Base-by-base conservation (phyloP, 2,113 vertebrate species). In the Toxostoma redivivum region DNA sequence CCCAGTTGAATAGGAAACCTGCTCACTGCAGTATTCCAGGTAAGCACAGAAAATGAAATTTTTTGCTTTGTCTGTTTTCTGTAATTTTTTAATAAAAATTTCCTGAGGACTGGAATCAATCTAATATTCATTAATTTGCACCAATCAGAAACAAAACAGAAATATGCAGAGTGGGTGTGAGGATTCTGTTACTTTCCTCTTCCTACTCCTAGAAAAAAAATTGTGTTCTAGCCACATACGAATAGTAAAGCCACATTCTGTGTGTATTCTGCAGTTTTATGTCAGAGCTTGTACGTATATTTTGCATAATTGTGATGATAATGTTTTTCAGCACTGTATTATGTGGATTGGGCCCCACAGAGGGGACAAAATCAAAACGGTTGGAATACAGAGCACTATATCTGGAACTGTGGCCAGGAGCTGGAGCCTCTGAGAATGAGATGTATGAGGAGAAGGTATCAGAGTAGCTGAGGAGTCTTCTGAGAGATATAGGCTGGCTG, bases 21-120 rank as follows among this genome's bases (percentile, higher is more conserved):
- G 7, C 74, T 87, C 94, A 91, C 81, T 45, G 67, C 2, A 3
- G 78, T 92, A 91, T 95, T 97, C 92, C 97, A 98, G 98, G 98
- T 98, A 98, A 98, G 98, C n/a, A 89, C 11, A 66, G 51, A 86
- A 94, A 89, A 54, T 2, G 0, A 0, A 44, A 50, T 66, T 89
- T 92, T 71, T 84, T 14, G 22, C 22, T 90, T 94, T 6, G 1
- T 86, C 28, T 86, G 35, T 3, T 81, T 95, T 47, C 90, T 88
- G 67, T 57, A 2, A 56, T 53, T 94, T 90, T 85, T 72, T 9
- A 70, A 65, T 76, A 60, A 83, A 77, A 78, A 28, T 42, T 35
- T 61, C 31, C 44, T 27, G 10, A 73, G 56, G 47, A 74, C 50
- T 74, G 65, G 45, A 84, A 73, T 21, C 18, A 64, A 83, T 78